These are phyloP conservation scores for Saimiri boliviensis DNA, from an alignment of 2,113 vertebrate species.

Conservation along the genomic window DNA sequence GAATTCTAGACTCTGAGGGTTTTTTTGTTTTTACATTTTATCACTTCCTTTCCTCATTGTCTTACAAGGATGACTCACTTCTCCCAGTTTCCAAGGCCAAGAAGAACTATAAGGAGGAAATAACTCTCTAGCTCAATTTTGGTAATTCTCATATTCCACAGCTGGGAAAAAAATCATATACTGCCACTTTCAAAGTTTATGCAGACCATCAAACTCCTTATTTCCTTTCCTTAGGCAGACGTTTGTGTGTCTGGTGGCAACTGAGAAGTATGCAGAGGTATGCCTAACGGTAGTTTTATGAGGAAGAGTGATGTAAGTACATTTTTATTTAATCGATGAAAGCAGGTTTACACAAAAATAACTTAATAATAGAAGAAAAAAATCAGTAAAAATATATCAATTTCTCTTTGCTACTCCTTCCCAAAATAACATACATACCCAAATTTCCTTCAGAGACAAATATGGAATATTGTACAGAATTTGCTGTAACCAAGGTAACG, in stretches of 20 bases:
- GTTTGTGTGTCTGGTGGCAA: background rate
- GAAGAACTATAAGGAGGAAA: conserved; percentile 29
- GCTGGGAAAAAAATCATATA: background rate
- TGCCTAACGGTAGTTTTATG: background rate
- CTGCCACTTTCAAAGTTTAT: background rate
- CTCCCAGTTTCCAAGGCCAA: background rate
- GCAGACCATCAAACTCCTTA: conserved; percentile 49
- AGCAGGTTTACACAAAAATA: background rate
- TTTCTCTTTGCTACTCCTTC: background rate
- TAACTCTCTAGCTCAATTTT: background rate
- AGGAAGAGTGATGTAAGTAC: background rate
- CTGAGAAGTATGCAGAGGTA: background rate
- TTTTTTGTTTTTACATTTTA: background rate
- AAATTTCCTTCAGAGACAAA: conserved; percentile 45
- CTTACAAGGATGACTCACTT: conserved; percentile 33
- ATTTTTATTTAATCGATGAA: conserved; percentile 36
- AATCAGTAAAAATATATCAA: background rate
- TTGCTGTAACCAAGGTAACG: conserved; percentile 67
- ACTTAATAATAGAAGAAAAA: conserved; percentile 32
- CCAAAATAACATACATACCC: background rate
- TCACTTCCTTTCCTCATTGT: background rate
- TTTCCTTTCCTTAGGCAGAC: conserved; percentile 22
- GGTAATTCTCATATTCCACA: background rate
- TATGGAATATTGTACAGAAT: conserved; percentile 22
- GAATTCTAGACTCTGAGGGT: background rate